Percentiles rank a stretch among this genome's conserved stretches.
These are phyloP conservation scores for Beaufortia kweichowensis DNA, from an alignment of 2,113 vertebrate genomes.

Conservation along the genomic window DNA sequence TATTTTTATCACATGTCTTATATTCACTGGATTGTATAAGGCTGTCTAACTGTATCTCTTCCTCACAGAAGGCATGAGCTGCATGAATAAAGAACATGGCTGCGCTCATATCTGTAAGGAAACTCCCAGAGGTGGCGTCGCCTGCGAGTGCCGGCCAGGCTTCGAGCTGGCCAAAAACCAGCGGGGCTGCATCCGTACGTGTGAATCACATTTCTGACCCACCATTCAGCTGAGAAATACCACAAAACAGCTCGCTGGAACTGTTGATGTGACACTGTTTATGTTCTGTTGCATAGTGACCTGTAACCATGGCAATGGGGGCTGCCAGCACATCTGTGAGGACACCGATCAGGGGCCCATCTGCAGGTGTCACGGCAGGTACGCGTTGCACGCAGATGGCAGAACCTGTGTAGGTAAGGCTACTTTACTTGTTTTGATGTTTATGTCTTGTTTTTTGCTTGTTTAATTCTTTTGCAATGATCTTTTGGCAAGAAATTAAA, in stretches of 20 bases:
- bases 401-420: constrained; percentile 90
- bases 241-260: constrained; percentile 13
- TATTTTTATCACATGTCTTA: too few relatives aligned
- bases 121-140: constrained; percentile 86
- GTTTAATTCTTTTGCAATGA: neutral
- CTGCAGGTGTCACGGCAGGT: constrained; percentile 91
- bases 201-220: constrained; percentile 30
- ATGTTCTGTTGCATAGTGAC: constrained; percentile 79
- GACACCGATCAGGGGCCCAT: constrained; percentile 86
- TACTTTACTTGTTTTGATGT: neutral
- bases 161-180: constrained; percentile 94
- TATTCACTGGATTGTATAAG: neutral
- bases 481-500: constrained; percentile 21
- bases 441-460: neutral
- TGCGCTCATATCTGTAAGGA: constrained; percentile 97
- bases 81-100: constrained; percentile 98
- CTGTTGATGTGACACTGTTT: constrained; percentile 18
- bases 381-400: constrained; percentile 82
- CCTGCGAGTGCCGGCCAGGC: constrained; percentile 94
- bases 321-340: constrained; percentile 94
- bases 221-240: constrained; percentile 1
- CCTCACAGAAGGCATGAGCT: constrained; percentile 92
- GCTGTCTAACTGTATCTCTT: constrained; percentile 48
- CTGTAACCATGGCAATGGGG: constrained; percentile 95
- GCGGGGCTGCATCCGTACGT: constrained; percentile 91